A percentile compares a stretch with the other conserved stretches of the same genome.
Conservation (phyloP, 2,888 invertebrate genomes). For the Holacanthella duospinosa region DNA sequence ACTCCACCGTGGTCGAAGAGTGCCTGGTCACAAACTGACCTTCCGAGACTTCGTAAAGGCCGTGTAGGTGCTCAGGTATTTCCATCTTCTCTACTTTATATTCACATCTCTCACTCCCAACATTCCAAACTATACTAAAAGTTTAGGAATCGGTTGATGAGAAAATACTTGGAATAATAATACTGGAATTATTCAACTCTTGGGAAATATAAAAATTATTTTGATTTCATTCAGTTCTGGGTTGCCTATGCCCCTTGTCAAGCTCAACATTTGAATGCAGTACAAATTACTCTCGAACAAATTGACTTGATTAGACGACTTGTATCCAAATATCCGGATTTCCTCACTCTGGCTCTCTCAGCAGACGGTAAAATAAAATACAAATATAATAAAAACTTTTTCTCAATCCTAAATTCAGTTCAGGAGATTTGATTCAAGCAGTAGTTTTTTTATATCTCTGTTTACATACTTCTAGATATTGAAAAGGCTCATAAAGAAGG, state of each 20-base stretch:
- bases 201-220: too few species aligned
- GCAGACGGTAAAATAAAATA: conserved; percentile 41
- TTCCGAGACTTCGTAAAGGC: conserved; percentile 43
- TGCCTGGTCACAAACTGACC: conserved; percentile 44
- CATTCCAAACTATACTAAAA: too few species aligned
- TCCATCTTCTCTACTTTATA: too few species aligned
- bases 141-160: too few species aligned
- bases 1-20: conserved; percentile 39
- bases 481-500: conserved; percentile 44
- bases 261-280: conserved; percentile 55
- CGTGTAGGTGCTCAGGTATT: conserved; percentile 43
- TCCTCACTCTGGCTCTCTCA: conserved; percentile 48
- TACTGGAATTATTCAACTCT: too few species aligned
- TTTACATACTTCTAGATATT: conserved; percentile 41
- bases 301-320: conserved; percentile 55
- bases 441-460: background rate
- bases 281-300: conserved; percentile 55
- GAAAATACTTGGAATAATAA: too few species aligned
- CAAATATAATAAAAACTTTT: too few species aligned
- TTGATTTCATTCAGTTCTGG: too few species aligned
- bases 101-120: too few species aligned
- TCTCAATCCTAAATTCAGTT: background rate
- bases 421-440: background rate
- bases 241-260: conserved; percentile 54
- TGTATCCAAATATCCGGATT: conserved; percentile 46